These are phyloP conservation scores for Lycorma delicatula DNA, from an alignment of 1,140 invertebrate species.

Conservation along the genomic window DNA sequence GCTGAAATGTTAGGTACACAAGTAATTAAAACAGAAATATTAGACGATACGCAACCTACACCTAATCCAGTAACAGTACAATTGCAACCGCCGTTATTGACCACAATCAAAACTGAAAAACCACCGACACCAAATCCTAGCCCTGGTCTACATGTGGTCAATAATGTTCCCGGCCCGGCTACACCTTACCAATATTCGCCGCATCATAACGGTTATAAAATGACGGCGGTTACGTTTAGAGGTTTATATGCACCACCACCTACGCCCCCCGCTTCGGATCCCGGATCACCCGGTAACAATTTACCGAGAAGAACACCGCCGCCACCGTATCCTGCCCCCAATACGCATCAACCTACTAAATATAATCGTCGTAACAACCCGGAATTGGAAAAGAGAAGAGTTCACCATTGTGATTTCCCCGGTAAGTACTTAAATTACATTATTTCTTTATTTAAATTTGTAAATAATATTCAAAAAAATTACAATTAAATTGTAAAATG, in stretches of 20 bases:
- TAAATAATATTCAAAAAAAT: background rate
- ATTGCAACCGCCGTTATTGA: slow-evolving; percentile 10
- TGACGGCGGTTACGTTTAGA: slow-evolving; percentile 27
- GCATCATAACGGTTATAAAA: slow-evolving; percentile 34
- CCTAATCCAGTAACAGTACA: background rate
- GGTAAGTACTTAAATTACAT: slow-evolving; percentile 49
- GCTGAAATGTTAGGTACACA: slow-evolving; percentile 67
- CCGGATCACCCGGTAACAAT: slow-evolving; percentile 63
- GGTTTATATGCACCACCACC: slow-evolving; percentile 69
- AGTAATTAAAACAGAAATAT: slow-evolving; percentile 59
- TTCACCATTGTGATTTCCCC: slow-evolving; percentile 91
- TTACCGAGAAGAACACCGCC: slow-evolving; percentile 32
- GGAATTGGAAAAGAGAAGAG: slow-evolving; percentile 85
- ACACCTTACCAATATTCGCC: slow-evolving; percentile 39
- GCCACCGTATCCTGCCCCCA: slow-evolving; percentile 28
- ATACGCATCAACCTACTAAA: slow-evolving; percentile 42
- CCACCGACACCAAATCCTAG: slow-evolving; percentile 9
- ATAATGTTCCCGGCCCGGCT: slow-evolving; percentile 21
- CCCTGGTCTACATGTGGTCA: slow-evolving; percentile 6
- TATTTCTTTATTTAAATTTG: background rate
- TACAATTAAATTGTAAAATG: background rate
- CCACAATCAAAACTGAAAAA: slow-evolving; percentile 12
- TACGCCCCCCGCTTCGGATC: slow-evolving; percentile 73
- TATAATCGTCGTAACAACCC: slow-evolving; percentile 94
- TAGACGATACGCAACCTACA: slow-evolving; percentile 40